Evolutionary conservation across 2,113 vertebrate genomes (phyloP), one percentile per base, ranked within the genome.

Genomic region (Catharus fuscescens): DNA sequence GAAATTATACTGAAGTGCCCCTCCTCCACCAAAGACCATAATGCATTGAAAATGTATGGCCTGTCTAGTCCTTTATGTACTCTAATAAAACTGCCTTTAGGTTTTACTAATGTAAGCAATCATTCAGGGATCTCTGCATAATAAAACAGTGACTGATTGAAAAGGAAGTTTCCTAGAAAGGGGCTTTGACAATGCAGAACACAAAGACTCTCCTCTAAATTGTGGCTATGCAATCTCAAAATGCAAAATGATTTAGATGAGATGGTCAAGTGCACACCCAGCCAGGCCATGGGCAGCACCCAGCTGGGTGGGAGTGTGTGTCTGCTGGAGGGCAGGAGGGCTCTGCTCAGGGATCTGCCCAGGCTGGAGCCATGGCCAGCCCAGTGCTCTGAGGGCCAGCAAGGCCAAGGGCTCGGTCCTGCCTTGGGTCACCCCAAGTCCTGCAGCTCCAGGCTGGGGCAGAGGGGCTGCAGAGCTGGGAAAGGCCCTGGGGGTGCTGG

Each of bases 341-440:
- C 36, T 82, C 66, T 82, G 66, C 56, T 50, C 44, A 34, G 54
- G 24, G 12, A 81, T 50, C 44, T 7, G 53, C 14, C 28, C 54
- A 50, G 44, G 44, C 14, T 69, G 65, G 44, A 60, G 5, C 54
- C 54, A n/a, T 34, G 65, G 53, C 18, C 23, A 69, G 44, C 8
- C 23, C 53, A 40, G 11, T 8, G 1, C 20, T 8, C 14, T 23
- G 23, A 59, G 44, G 7, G 2, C 17, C 34, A 1, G 1, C 8
- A 34, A 1, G 65, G 24, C 54, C 65, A 64, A 70, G 67, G 29
- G 53, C 53, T 18, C 29, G 10, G 36, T 14, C 23, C 59, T 78
- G 74, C 59, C 45, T 34, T n/a, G 50, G 76, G 24, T 42, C 76
- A 16, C 74, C 50, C 13, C 74, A 53, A 64, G 2, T 24, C 60